Percentiles rank a stretch among this genome's conserved stretches.
phyloP scores from a whole-genome alignment of 2,888 invertebrate species.

The Nephrotoma guestfalica region DNA sequence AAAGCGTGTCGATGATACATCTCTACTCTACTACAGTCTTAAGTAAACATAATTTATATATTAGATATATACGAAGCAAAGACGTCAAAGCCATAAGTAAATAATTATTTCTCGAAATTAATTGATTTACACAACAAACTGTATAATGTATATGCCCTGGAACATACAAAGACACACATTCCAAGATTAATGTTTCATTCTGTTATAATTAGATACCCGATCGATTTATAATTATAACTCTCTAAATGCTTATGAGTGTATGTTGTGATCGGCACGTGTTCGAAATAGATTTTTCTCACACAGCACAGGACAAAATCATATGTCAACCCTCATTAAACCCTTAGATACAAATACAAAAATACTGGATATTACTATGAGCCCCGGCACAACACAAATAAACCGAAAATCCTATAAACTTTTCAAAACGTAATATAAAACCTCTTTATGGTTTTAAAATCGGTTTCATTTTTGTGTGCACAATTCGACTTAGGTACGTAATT shows the following conservation, averaged over 20 bases:
- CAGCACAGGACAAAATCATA: not conserved
- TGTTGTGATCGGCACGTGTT: not conserved
- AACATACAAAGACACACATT: not conserved
- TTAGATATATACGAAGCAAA: not conserved
- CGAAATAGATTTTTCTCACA: not conserved
- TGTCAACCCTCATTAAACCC: not conserved
- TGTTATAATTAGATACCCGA: not conserved
- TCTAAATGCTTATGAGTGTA: not conserved
- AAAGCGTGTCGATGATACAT: not conserved
- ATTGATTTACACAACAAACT: not conserved
- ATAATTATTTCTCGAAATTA: not conserved
- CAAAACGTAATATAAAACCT: not conserved
- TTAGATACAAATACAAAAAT: not conserved
- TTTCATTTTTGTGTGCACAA: not conserved
- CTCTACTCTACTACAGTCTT: not conserved
- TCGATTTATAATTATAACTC: not conserved
- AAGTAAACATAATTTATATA: not conserved
- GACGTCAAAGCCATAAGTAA: not conserved
- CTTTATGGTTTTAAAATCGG: not conserved
- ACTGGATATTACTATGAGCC: not conserved
- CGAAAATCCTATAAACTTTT: not conserved
- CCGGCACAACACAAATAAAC: not conserved
- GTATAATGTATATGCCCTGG: not conserved
- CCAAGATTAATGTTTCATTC: not conserved
- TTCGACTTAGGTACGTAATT: not conserved